A percentile compares a stretch with the other conserved stretches of the same genome.
These are phyloP conservation scores for Microtus montanus DNA, from an alignment of 2,113 vertebrate genomes.

Conservation along the genomic window DNA sequence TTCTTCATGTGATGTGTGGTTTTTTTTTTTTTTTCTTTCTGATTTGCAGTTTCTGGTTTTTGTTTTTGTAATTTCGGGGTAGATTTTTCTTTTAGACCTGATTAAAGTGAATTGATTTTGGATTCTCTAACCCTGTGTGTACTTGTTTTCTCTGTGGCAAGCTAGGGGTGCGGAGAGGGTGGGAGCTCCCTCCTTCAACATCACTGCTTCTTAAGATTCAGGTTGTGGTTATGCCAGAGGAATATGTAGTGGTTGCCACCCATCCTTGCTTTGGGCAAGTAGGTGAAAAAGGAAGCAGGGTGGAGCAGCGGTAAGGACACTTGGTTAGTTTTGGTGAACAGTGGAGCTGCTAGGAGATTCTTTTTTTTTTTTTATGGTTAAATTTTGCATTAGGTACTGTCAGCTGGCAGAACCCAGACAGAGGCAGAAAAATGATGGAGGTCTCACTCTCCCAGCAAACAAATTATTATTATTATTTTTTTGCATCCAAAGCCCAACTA, in stretches of 20 bases:
- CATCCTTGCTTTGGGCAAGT: conserved; percentile 8
- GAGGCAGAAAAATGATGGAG: conserved; percentile 16
- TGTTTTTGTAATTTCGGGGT: conserved; percentile 15
- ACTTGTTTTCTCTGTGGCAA: conserved; percentile 4
- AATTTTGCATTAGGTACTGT: neutral
- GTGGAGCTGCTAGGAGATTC: neutral
- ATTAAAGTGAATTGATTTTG: conserved; percentile 31
- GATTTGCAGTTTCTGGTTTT: conserved; percentile 29
- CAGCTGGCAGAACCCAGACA: conserved; percentile 55
- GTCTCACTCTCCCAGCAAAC: neutral
- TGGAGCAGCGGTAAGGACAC: neutral
- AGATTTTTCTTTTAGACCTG: neutral
- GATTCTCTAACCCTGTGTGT: neutral
- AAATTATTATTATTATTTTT: neutral
- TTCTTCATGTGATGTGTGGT: neutral
- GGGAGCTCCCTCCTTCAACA: neutral
- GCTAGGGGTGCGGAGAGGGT: neutral
- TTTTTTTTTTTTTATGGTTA: neutral
- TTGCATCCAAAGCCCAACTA: neutral
- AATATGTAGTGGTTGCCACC: neutral
- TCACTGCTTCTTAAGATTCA: neutral
- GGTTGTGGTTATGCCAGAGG: conserved; percentile 9
- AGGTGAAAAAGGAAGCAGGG: neutral
- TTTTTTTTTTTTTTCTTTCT: neutral
- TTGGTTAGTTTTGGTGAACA: neutral